phyloP scores from a whole-genome alignment of 2,888 invertebrate genomes.

The Leptarthrus brevirostris region DNA sequence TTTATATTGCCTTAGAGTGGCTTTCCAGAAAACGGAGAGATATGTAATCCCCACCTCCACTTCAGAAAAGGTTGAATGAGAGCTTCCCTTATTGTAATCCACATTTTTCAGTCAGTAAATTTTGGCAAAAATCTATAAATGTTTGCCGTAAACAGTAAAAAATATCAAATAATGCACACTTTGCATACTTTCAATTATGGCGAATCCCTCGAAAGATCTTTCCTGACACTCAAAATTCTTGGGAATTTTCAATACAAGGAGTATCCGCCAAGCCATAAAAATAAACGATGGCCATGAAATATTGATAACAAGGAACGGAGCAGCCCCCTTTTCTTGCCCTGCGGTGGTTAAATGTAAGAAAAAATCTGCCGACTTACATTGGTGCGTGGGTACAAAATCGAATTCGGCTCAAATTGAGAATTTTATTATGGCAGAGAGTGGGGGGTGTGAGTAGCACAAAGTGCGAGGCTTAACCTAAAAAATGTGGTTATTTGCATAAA shows the following conservation, averaged over 20 bases:
- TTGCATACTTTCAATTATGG: too few species aligned
- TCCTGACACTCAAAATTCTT: too few species aligned
- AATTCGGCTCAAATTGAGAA: slow-evolving; percentile 21
- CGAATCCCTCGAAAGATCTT: too few species aligned
- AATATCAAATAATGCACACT: too few species aligned
- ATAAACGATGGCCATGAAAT: slow-evolving; percentile 20
- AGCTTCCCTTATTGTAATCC: too few species aligned
- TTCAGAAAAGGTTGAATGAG: too few species aligned
- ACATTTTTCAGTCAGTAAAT: too few species aligned
- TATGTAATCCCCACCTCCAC: too few species aligned
- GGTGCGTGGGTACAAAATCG: neutral
- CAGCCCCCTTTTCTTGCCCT: neutral
- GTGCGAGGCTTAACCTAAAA: slow-evolving; percentile 13
- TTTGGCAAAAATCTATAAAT: too few species aligned
- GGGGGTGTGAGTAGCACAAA: neutral
- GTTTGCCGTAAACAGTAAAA: too few species aligned
- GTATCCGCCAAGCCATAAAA: neutral
- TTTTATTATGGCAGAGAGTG: slow-evolving; percentile 10
- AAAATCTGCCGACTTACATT: slow-evolving; percentile 2
- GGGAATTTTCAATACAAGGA: neutral
- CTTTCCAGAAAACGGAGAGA: too few species aligned
- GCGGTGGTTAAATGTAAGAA: neutral
- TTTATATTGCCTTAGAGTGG: too few species aligned
- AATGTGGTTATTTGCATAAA: slow-evolving; percentile 1
- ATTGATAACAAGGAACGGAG: slow-evolving; percentile 11